These are phyloP conservation scores for Monoplex corrugatus DNA, from an alignment of 2,888 invertebrate species.

Conservation along the genomic window DNA sequence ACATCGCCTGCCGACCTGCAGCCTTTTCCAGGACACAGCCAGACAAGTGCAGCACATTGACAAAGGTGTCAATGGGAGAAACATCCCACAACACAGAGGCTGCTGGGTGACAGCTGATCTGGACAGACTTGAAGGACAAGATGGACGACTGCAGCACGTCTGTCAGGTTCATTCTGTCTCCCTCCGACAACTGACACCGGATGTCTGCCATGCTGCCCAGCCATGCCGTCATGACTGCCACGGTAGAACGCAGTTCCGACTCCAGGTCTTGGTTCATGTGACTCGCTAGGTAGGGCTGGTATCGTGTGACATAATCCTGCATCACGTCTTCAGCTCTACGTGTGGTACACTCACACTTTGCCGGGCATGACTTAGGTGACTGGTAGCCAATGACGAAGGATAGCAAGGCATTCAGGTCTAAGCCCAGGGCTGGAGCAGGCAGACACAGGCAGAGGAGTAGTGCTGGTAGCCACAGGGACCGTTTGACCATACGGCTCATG, in stretches of 20 bases:
- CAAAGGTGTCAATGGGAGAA: slow-evolving; percentile 2
- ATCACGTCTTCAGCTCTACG: slow-evolving; percentile 18
- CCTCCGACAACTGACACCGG: background rate
- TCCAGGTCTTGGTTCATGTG: slow-evolving; percentile 42
- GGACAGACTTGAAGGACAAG: slow-evolving; percentile 40
- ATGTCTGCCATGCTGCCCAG: slow-evolving; percentile 44
- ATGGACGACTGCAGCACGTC: slow-evolving; percentile 20
- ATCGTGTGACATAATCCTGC: slow-evolving; percentile 36
- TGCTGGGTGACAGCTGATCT: background rate
- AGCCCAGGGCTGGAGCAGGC: background rate
- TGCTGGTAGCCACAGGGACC: background rate
- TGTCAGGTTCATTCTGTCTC: background rate
- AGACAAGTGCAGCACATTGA: slow-evolving; percentile 17
- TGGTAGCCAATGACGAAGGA: background rate
- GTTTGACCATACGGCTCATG: too few species aligned
- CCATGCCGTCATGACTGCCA: slow-evolving; percentile 27
- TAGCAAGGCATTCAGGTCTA: slow-evolving; percentile 37
- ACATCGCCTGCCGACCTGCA: background rate
- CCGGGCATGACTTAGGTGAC: background rate
- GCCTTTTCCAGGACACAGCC: slow-evolving; percentile 31
- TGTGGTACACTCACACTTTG: background rate
- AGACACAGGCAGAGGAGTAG: background rate
- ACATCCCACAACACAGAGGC: slow-evolving; percentile 39
- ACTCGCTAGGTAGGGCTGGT: slow-evolving; percentile 29
- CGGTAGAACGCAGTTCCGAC: background rate